Conservation (phyloP, 2,888 invertebrate genomes). For the Lasioglossum calceatum region DNA sequence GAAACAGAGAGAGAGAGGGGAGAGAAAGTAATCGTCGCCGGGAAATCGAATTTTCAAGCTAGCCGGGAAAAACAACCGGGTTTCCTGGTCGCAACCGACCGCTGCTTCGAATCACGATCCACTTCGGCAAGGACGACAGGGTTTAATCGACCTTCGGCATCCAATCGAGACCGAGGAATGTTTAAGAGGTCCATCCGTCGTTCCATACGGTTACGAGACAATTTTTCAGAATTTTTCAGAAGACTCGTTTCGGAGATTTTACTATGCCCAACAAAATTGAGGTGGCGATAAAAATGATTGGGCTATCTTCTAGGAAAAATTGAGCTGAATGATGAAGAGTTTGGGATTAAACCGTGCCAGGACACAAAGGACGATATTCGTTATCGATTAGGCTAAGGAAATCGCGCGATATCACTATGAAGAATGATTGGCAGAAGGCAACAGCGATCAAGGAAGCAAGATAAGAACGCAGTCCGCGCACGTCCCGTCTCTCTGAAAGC, state of each 20-base stretch:
- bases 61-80: conserved; percentile 6
- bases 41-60: conserved; percentile 19
- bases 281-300: too few species aligned
- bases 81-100: neutral
- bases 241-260: neutral
- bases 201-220: neutral
- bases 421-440: neutral
- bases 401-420: neutral
- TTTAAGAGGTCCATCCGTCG: neutral
- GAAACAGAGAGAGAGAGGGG: neutral
- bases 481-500: neutral
- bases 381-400: neutral
- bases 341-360: neutral
- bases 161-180: conserved; percentile 19
- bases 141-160: conserved; percentile 40
- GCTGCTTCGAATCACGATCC: neutral
- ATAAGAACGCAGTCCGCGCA: conserved; percentile 36
- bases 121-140: conserved; percentile 43
- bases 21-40: conserved; percentile 22
- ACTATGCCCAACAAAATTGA: neutral
- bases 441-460: conserved; percentile 6
- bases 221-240: neutral
- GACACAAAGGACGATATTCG: neutral
- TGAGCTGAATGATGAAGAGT: neutral
- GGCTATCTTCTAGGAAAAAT: neutral